Base-by-base conservation (phyloP, 2,113 vertebrate genomes). In the Burhinus bistriatus region DNA sequence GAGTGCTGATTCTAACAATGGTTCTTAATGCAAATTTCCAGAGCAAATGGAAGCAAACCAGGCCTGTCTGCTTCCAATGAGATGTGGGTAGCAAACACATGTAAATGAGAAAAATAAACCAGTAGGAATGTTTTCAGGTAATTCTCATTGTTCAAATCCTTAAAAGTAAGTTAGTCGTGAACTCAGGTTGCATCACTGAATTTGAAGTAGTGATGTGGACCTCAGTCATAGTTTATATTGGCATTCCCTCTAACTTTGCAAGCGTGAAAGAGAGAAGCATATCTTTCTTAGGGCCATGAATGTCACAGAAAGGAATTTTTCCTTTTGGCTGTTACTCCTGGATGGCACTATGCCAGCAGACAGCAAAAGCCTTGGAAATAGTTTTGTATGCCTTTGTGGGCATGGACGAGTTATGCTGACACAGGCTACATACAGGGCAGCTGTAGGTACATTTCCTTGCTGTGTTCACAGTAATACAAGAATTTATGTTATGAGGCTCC, bases 291-390 rank as follows among this genome's bases (percentile, higher is more conserved):
- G 54, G 58, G 49, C 79, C 94, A 54, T 36, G 58, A 80, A 86
- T 40, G 40, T 21, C 70, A 62, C 34, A 23, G 58, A 80, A 80
- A 90, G 54, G 84, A 90, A 51, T 93, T 93, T 76, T 62, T 80
- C 75, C 32, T 76, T 85, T 91, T 70, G 95, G 91, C 90, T 83
- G 16, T 62, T 72, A 52, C 45, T 88, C 49, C 82, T 58, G 54
- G 54, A 36, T 94, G 93, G 71, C 93, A 77, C 34, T 69, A 58
- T 21, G 93, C 96, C 94, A 96, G 80, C 68, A 75, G 20, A 57
- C 77, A 72, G 62, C 78, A 85, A 83, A 90, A 83, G 30, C 25
- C 34, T 19, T 76, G 36, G 69, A 76, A 94, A 80, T 11, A 76
- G 49, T 65, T 88, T 16, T 81, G 54, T 77, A 30, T 88, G 83